Evolutionary conservation across 35 echinoderm and acorn worm species (phyloP).

Genomic region (Ptychodera flava): DNA sequence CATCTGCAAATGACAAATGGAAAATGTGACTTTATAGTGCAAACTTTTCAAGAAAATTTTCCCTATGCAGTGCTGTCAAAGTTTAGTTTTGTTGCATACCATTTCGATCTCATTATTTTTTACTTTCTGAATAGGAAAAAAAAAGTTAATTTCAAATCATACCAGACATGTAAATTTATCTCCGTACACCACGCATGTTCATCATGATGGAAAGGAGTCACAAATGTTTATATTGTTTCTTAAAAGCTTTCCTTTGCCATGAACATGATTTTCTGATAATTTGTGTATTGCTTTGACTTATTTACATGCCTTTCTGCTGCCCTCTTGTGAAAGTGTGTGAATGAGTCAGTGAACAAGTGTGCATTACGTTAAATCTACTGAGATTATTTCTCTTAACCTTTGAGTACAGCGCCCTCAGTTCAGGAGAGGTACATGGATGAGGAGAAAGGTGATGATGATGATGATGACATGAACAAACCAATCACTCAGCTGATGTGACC

Average conservation of each 20-base stretch:
- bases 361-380: too few relatives aligned
- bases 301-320: too few relatives aligned
- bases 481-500: background rate
- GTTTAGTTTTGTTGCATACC: background rate
- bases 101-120: background rate
- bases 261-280: too few relatives aligned
- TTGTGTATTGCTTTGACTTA: too few relatives aligned
- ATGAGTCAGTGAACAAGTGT: too few relatives aligned
- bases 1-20: too few relatives aligned
- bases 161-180: background rate
- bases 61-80: background rate
- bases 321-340: too few relatives aligned
- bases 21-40: too few relatives aligned
- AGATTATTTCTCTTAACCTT: slow-evolving; percentile 20
- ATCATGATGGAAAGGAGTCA: too few relatives aligned
- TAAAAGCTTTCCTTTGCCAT: too few relatives aligned
- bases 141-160: background rate
- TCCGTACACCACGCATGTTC: too few relatives aligned
- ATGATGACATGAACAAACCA: background rate
- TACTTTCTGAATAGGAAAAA: background rate
- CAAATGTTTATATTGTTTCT: too few relatives aligned
- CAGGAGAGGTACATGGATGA: slow-evolving; percentile 68
- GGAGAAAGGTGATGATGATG: background rate
- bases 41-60: background rate
- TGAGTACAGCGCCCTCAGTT: slow-evolving; percentile 44